Evolutionary conservation across 2,888 invertebrate species (phyloP), one percentile per base, ranked within the genome.

Genomic region (Lepidonotus clava): DNA sequence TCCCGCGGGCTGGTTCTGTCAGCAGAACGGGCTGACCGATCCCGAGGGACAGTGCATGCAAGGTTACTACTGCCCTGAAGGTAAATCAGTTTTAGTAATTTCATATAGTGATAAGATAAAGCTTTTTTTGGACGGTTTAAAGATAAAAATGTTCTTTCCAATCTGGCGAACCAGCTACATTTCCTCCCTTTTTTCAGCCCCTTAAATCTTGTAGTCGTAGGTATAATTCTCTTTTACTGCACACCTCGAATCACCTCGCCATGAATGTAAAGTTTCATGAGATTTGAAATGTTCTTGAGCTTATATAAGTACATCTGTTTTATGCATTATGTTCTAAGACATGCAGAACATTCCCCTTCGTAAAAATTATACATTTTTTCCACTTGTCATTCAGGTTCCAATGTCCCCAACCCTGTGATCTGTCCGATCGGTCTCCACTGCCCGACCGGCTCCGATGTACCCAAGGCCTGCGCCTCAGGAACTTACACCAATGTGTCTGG

Each of bases 1-100:
- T 88, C 92, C 92, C 2, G 92, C 92, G 0, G 93, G 93, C 0
- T 92, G 88, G 86, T 93, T 92, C 88, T 93, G 93, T 87, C 91
- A 92, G 77, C 90, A 89, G 38, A 91, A 90, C 1, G 93, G 93
- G 11, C 90, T 93, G 18, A 92, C 92, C 0, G 89, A 88, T 0
- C 93, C 92, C 21, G 91, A 93, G 85, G 93, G 91, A 4, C 90
- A 89, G 11, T 93, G 93, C 89, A 91, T 91, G 41, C 91, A 91
- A 80, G 93, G 93, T 0, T 93, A 92, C 88, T 93, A 93, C 90
- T 93, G 93, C 86, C 93, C 93, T 5, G 89, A 90, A 89, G 92
- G 93, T 91, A 84, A 28, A 46, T 51, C 24, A 14, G 34, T 67
- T 11, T 36, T 28, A 32, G 21, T 0, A 28, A 76, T 76, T 76